Base-by-base conservation (phyloP, 2,113 vertebrate genomes). In the Odontophorus gujanensis region DNA sequence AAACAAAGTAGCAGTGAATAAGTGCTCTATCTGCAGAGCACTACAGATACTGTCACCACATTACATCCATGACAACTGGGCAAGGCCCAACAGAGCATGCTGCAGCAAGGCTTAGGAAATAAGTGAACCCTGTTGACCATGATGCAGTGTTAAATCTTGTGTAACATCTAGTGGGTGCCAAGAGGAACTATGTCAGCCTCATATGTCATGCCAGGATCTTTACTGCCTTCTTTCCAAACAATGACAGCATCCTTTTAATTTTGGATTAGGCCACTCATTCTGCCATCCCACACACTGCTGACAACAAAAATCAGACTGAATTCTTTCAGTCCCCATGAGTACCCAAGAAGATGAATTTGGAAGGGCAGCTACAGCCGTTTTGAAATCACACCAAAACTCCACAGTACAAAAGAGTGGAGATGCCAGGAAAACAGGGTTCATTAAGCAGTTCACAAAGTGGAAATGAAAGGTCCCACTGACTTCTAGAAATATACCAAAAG, bases 261-360 rank as follows among this genome's bases (percentile, higher is more conserved):
- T 72, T 78, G 89, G 81, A 95, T 83, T 6, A 72, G 77, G 47
- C 85, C 18, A 38, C 79, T 95, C 89, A 78, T 92, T 48, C 42
- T 87, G 67, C 81, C 92, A 59, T 87, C 87, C 84, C 85, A 95
- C 94, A 65, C 72, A 88, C 42, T 30, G 2, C 81, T 85, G 38
- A 15, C 80, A 81, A 73, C 48, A 74, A 73, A 74, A 63, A 73
- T 40, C 26, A 76, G 42, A 85, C 9, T 67, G 36, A 74, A 3
- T 58, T 43, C 30, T 75, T 87, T 62, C 71, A 40, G 55, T 26
- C 8, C 24, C 75, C 59, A 18, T 4, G 43, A 50, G 38, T 13
- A 21, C 36, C 66, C 77, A 6, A 5, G 55, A 55, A 34, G 9
- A 71, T 81, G 79, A 96, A 57, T 77, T 77, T 83, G 73, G 47